phyloP scores from a whole-genome alignment of 2,113 vertebrate species.

The Callaeas wilsoni region DNA sequence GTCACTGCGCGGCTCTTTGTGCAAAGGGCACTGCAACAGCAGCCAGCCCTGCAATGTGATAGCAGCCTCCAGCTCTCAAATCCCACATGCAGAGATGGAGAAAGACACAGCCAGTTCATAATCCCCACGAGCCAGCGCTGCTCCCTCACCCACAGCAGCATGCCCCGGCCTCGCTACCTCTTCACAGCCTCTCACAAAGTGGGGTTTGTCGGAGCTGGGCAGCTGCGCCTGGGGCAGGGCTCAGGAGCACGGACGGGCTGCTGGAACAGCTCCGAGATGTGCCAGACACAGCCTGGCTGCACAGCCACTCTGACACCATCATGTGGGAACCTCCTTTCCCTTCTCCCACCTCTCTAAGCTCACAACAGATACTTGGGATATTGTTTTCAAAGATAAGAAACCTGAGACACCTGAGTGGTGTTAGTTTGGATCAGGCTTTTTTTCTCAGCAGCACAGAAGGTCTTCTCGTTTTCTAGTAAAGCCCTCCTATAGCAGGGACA shows the following conservation, averaged over 20 bases:
- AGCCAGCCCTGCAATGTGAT: neutral
- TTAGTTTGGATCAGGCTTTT: neutral
- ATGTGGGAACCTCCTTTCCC: neutral
- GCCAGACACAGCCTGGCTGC: neutral
- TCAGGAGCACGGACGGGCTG: accelerated
- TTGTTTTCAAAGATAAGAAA: neutral
- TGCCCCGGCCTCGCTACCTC: accelerated
- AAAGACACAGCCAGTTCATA: neutral
- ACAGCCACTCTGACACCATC: neutral
- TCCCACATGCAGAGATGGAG: accelerated
- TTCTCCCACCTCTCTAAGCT: neutral
- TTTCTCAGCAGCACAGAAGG: neutral
- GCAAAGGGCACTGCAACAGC: neutral
- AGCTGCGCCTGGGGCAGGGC: neutral
- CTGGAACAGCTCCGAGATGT: neutral
- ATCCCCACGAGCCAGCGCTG: neutral
- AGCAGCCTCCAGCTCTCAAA: neutral
- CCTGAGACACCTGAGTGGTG: neutral
- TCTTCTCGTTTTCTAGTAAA: neutral
- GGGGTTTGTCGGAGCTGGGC: neutral
- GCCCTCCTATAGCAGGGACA: neutral
- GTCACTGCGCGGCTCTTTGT: neutral
- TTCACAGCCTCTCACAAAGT: neutral
- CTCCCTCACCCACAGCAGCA: neutral
- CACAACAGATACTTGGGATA: neutral